Evolutionary conservation across 1,140 invertebrate genomes (phyloP).

Genomic region (Drosophila grimshawi): DNA sequence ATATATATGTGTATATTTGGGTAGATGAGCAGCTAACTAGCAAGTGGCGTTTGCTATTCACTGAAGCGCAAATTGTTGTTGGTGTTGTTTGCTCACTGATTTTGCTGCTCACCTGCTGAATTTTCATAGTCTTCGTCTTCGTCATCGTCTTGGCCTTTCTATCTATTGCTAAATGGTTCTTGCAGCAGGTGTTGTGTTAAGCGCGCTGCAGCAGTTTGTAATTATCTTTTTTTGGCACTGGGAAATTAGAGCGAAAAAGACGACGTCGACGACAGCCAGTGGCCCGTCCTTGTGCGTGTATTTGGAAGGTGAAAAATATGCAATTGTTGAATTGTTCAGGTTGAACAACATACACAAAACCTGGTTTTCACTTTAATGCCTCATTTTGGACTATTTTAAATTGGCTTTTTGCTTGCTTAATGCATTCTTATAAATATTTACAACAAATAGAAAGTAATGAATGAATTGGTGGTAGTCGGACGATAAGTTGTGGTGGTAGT

Average conservation of each 20-base stretch:
- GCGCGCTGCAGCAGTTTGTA: slow-evolving; percentile 14
- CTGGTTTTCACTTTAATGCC: slow-evolving; percentile 14
- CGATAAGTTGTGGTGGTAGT: slow-evolving; percentile 34
- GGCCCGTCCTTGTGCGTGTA: slow-evolving; percentile 40
- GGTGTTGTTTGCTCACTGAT: slow-evolving; percentile 35
- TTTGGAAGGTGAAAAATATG: slow-evolving; percentile 32
- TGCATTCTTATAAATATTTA: slow-evolving; percentile 64
- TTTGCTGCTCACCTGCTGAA: slow-evolving; percentile 64
- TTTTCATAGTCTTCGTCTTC: slow-evolving; percentile 49
- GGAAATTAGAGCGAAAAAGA: slow-evolving; percentile 57
- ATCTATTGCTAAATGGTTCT: slow-evolving; percentile 18
- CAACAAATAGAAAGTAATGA: slow-evolving; percentile 76
- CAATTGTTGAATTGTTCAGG: slow-evolving; percentile 5
- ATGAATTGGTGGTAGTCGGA: slow-evolving; percentile 45
- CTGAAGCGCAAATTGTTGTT: slow-evolving; percentile 37
- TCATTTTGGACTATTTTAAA: slow-evolving; percentile 40
- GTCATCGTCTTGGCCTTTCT: slow-evolving; percentile 37
- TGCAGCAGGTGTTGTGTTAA: slow-evolving; percentile 12
- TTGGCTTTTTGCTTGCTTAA: slow-evolving; percentile 23
- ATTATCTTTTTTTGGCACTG: slow-evolving; percentile 58
- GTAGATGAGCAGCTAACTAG: slow-evolving; percentile 21
- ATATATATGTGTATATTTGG: slow-evolving; percentile 40
- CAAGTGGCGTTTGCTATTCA: slow-evolving; percentile 46
- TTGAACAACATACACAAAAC: slow-evolving; percentile 9
- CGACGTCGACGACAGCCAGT: slow-evolving; percentile 21